Conservation (phyloP, 1,140 invertebrate species). For the Melitaea cinxia region DNA sequence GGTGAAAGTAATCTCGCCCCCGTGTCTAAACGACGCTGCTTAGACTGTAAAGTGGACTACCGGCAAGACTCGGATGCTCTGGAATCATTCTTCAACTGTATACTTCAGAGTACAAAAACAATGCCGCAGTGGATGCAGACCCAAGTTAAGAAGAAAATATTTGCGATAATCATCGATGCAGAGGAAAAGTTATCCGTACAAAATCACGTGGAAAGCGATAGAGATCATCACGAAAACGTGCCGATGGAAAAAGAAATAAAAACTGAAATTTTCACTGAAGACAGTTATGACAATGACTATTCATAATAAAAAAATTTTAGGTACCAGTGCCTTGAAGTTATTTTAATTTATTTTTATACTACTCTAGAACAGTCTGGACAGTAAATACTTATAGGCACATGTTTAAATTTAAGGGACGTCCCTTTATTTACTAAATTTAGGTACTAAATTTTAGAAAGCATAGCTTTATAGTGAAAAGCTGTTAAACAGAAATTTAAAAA, state of each 20-base stretch:
- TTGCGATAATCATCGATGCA: constrained; percentile 69
- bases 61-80: constrained; percentile 52
- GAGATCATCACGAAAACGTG: constrained; percentile 26
- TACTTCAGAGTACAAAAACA: constrained; percentile 62
- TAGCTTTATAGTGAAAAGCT: too few species aligned
- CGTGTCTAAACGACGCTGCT: constrained; percentile 48
- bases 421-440: too few species aligned
- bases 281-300: constrained; percentile 48
- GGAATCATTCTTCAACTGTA: constrained; percentile 69
- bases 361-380: too few species aligned
- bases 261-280: constrained; percentile 56
- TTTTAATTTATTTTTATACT: not conserved
- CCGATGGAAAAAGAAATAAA: constrained; percentile 58
- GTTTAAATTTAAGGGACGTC: too few species aligned
- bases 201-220: constrained; percentile 17
- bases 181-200: constrained; percentile 59
- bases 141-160: constrained; percentile 75
- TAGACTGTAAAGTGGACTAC: constrained; percentile 39
- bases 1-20: constrained; percentile 29
- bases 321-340: not conserved
- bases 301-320: constrained; percentile 5
- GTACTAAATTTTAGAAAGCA: too few species aligned
- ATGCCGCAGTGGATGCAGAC: constrained; percentile 76
- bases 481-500: too few species aligned
- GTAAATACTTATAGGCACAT: too few species aligned